Evolutionary conservation across 92 coral and sea anemone genomes (phyloP), one percentile per base, ranked within the genome.

Genomic region (Pocillopora grandis): DNA sequence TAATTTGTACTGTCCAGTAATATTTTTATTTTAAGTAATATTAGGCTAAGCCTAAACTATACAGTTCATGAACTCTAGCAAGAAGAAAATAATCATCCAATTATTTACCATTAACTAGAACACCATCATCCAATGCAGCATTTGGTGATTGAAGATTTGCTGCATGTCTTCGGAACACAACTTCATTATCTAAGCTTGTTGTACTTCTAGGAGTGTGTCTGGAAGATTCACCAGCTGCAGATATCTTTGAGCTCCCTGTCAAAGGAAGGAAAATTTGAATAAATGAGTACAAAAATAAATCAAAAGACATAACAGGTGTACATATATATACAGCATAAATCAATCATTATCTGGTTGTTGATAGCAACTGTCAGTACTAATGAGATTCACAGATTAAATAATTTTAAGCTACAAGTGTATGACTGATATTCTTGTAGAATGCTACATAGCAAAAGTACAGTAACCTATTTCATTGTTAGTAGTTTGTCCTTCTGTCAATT

Each of bases 81-180:
- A 8, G 12, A 58, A 58, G 37, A 73, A 20, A 36, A 5, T 12
- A 12, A 66, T 19, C 14, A 66, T 12, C 19, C 15, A 12, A 59
- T 3, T 12, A 33, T 49, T 81, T 59, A 81, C 85, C 85, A 81
- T 20, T 78, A 13, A 65, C 60, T n/a, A 81, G 2, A 18, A 42
- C 49, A 57, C 33, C 37, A 69, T 81, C 67, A 20, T 70, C 77
- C 77, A 81, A 10, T 52, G 37, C 71, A 27, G 33, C 37, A 42
- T 23, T 23, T 61, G 71, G 85, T 27, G 84, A 68, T 81, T 70
- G 42, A 60, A 81, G 16, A 59, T 21, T 69, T 59, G 70, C 74
- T 37, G 70, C 57, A 18, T 81, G 85, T 42, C 61, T 69, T 35
- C 70, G 70, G 2, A 58, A 81, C 20, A 81, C 74, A 59, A 71